Percentiles rank a stretch among this genome's conserved stretches.
phyloP scores from a whole-genome alignment of 2,113 vertebrate genomes.

The Charadrius vociferus region DNA sequence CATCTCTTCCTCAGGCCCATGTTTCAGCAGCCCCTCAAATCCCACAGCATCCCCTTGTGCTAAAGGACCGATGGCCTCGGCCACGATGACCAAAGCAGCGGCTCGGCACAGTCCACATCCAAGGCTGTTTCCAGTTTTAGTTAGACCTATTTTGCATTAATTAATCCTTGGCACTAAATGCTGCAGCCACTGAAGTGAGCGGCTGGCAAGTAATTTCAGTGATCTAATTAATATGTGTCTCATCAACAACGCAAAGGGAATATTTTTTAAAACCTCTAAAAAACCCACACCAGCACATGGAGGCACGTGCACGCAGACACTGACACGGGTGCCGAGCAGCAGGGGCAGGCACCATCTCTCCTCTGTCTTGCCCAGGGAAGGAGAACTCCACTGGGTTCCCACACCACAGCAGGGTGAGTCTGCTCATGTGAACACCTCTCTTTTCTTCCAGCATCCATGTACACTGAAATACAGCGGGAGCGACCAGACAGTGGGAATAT shows the following conservation, averaged over 20 bases:
- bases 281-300: not conserved
- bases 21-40: not conserved
- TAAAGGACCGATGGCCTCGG: fast-evolving
- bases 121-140: not conserved
- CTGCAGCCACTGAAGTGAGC: not conserved
- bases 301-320: not conserved
- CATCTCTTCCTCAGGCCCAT: not conserved
- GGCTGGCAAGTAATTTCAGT: not conserved
- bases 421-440: not conserved
- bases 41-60: not conserved
- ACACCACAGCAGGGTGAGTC: fast-evolving
- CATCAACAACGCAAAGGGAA: not conserved
- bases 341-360: not conserved
- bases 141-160: not conserved
- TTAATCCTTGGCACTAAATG: conserved; percentile 24
- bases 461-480: conserved; percentile 84
- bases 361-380: not conserved
- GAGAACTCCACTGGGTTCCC: not conserved
- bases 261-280: not conserved
- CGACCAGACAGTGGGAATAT: conserved; percentile 73
- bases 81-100: not conserved
- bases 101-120: not conserved
- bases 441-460: conserved; percentile 79
- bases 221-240: conserved; percentile 16
- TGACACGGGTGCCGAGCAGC: fast-evolving